These are phyloP conservation scores for Gobius niger DNA, from an alignment of 2,113 vertebrate genomes.

Conservation along the genomic window DNA sequence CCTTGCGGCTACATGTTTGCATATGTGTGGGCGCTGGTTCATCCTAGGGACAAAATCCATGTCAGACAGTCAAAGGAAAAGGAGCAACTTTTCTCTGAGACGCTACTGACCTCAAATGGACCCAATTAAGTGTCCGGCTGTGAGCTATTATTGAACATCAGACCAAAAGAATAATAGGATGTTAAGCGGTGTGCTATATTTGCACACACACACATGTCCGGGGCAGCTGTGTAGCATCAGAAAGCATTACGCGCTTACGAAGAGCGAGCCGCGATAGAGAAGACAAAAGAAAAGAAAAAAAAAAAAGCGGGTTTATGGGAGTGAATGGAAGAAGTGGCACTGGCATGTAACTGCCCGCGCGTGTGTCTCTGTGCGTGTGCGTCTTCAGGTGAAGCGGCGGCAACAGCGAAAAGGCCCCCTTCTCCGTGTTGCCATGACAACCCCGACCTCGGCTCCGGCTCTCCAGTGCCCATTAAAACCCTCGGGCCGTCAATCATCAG, in stretches of 20 bases:
- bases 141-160: constrained; percentile 19
- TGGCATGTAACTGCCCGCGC: constrained; percentile 34
- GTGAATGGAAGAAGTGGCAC: constrained; percentile 59
- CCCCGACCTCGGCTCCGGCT: constrained; percentile 82
- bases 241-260: constrained; percentile 20
- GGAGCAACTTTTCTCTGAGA: constrained; percentile 8
- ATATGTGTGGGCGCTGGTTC: neutral
- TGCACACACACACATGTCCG: neutral
- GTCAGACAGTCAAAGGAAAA: neutral
- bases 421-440: constrained; percentile 85
- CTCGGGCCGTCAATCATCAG: constrained; percentile 85
- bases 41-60: neutral
- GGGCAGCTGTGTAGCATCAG: constrained; percentile 30
- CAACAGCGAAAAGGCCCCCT: constrained; percentile 75
- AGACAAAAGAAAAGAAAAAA: constrained; percentile 4
- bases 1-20: neutral
- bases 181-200: constrained; percentile 22
- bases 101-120: constrained; percentile 16
- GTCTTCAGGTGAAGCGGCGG: constrained; percentile 70
- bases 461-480: constrained; percentile 85
- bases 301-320: constrained; percentile 12
- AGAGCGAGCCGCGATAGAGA: constrained; percentile 14
- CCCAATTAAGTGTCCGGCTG: constrained; percentile 11
- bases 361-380: constrained; percentile 11
- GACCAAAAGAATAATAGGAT: constrained; percentile 23